Percentiles rank a stretch among this genome's conserved stretches.
phyloP scores from a whole-genome alignment of 2,113 vertebrate species.

The Glaucidium brasilianum region DNA sequence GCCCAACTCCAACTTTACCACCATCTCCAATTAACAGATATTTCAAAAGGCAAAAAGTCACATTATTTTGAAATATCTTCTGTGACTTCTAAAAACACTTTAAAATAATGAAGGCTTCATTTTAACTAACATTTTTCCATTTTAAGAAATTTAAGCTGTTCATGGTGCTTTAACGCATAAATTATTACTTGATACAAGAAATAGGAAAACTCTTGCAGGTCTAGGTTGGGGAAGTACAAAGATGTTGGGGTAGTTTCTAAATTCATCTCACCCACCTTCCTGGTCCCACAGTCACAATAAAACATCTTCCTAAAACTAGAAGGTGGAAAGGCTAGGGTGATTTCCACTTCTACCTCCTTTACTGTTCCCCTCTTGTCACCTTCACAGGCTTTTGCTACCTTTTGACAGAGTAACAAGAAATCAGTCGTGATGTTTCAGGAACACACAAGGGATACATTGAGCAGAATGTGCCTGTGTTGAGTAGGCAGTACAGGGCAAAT shows the following conservation, averaged over 20 bases:
- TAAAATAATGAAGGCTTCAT: background rate
- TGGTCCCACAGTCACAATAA: background rate
- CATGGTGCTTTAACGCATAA: background rate
- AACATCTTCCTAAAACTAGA: background rate
- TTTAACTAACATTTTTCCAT: background rate
- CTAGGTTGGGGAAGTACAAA: background rate
- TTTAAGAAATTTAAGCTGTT: background rate
- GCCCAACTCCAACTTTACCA: background rate
- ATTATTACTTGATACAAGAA: background rate
- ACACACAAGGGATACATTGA: rapidly evolving
- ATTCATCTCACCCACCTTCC: background rate
- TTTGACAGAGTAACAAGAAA: background rate
- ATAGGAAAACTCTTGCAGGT: background rate
- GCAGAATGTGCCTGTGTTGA: background rate
- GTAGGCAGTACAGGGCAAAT: background rate
- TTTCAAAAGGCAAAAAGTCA: background rate
- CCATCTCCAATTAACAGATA: background rate
- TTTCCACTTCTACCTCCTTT: background rate
- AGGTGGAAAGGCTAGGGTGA: background rate
- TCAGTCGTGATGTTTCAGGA: background rate
- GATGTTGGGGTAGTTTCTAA: background rate
- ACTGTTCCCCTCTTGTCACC: background rate
- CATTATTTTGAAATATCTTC: background rate
- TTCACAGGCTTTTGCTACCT: background rate
- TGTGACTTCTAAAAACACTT: background rate